Conservation (phyloP, 2,888 invertebrate species). For the Boloria euphrosyne region DNA sequence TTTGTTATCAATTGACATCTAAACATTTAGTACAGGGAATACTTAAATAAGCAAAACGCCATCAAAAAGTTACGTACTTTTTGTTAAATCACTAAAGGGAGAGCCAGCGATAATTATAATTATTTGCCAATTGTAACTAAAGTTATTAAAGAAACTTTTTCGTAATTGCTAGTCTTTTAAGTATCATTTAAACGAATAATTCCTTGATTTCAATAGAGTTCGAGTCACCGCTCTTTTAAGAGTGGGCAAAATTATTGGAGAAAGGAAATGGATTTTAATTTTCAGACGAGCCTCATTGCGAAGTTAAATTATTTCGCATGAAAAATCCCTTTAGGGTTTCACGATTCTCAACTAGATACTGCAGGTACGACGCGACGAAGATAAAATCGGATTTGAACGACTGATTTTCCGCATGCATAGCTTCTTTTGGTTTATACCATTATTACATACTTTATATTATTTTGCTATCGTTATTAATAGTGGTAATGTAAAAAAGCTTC, state of each 20-base stretch:
- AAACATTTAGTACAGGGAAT: constrained; percentile 60
- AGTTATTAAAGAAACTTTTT: constrained; percentile 62
- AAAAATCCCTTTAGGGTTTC: constrained; percentile 65
- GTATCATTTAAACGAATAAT: constrained; percentile 76
- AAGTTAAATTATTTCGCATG: constrained; percentile 75
- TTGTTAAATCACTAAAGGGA: constrained; percentile 74
- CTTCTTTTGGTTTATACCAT: constrained; percentile 40
- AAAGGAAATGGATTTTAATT: constrained; percentile 61
- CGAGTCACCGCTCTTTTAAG: constrained; percentile 56
- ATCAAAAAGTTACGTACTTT: constrained; percentile 73
- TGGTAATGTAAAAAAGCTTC: constrained; percentile 7
- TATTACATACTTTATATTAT: constrained; percentile 19
- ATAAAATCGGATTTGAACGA: constrained; percentile 50
- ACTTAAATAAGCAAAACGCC: constrained; percentile 76
- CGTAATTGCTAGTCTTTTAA: constrained; percentile 73
- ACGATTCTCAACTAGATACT: constrained; percentile 57
- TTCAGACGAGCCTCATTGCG: constrained; percentile 56
- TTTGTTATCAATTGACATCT: constrained; percentile 49
- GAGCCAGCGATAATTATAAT: constrained; percentile 76
- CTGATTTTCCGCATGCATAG: constrained; percentile 47
- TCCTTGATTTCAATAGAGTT: constrained; percentile 63
- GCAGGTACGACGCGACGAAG: constrained; percentile 57
- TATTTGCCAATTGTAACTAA: constrained; percentile 79
- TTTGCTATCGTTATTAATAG: background rate
- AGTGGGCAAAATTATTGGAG: constrained; percentile 58